Conservation (phyloP, 92 coral and sea anemone species). For the Parazoanthus atlanticus region DNA sequence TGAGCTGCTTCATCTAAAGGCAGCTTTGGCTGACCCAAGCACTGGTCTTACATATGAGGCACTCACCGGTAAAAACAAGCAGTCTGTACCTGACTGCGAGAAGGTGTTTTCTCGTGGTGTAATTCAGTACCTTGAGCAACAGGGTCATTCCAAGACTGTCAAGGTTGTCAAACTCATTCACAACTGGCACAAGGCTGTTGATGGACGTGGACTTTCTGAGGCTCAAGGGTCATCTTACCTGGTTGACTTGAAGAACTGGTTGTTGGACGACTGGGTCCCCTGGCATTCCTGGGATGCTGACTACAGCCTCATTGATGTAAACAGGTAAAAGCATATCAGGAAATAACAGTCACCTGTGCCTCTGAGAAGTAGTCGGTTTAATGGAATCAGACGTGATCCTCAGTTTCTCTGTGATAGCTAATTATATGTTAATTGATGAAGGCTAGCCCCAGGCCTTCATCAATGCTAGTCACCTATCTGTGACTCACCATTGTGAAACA, state of each 20-base stretch:
- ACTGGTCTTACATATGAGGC: slow-evolving; percentile 82
- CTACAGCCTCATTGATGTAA: no score
- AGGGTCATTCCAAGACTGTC: slow-evolving; percentile 51
- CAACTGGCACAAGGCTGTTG: slow-evolving; percentile 48
- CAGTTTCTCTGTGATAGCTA: no score
- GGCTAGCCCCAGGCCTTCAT: no score
- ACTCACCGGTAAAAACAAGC: slow-evolving; percentile 79
- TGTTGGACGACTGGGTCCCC: background rate
- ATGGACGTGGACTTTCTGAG: background rate
- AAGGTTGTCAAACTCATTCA: slow-evolving; percentile 54
- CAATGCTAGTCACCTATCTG: no score
- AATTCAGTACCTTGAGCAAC: slow-evolving; percentile 51
- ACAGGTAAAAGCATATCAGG: no score
- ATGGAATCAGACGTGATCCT: no score
- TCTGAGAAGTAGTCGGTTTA: no score
- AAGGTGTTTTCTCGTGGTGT: slow-evolving; percentile 63
- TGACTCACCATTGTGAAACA: no score
- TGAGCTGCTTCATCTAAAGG: slow-evolving; percentile 42
- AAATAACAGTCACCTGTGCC: no score
- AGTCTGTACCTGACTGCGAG: slow-evolving; percentile 84
- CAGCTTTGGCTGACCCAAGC: slow-evolving; percentile 66
- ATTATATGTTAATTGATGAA: no score
- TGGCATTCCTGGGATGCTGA: no score
- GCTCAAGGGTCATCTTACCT: background rate
- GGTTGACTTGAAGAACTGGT: background rate